Conservation (phyloP, 2,888 invertebrate species). For the Catotricha subobsoleta region DNA sequence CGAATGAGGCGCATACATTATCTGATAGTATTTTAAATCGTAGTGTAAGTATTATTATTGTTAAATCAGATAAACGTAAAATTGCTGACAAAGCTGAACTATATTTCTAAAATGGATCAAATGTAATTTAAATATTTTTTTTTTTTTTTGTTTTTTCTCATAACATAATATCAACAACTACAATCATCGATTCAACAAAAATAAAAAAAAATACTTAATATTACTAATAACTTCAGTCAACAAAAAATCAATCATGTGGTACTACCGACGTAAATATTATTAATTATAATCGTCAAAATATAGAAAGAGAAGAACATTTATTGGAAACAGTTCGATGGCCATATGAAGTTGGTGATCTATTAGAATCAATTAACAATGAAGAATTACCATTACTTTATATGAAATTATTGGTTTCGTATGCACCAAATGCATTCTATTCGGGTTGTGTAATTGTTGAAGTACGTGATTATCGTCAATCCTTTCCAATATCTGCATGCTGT, state of each 20-base stretch:
- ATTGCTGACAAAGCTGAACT: too few relatives aligned
- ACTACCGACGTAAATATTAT: conserved; percentile 7
- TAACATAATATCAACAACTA: background rate
- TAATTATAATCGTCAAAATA: conserved; percentile 1
- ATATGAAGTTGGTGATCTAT: conserved; percentile 74
- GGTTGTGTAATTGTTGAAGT: conserved; percentile 86
- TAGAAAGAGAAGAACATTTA: conserved; percentile 40
- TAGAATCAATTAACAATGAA: conserved; percentile 78
- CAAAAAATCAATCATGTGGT: conserved; percentile 19
- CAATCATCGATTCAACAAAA: background rate
- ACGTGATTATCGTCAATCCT: conserved; percentile 70
- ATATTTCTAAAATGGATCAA: too few relatives aligned
- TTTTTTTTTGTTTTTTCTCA: background rate
- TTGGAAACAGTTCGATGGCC: conserved; percentile 67
- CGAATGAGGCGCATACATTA: background rate
- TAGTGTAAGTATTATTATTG: background rate
- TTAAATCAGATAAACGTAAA: background rate
- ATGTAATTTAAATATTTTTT: background rate
- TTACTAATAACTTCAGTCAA: conserved; percentile 15
- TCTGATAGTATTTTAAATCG: conserved; percentile 1
- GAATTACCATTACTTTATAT: conserved; percentile 74
- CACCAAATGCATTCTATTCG: conserved; percentile 73
- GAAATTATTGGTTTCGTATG: conserved; percentile 64
- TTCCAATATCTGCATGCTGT: conserved; percentile 53
- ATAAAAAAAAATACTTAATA: too few relatives aligned